Evolutionary conservation across 2,797 vertebrate genomes (phyloP).

Genomic region (Rhincodon typus): DNA sequence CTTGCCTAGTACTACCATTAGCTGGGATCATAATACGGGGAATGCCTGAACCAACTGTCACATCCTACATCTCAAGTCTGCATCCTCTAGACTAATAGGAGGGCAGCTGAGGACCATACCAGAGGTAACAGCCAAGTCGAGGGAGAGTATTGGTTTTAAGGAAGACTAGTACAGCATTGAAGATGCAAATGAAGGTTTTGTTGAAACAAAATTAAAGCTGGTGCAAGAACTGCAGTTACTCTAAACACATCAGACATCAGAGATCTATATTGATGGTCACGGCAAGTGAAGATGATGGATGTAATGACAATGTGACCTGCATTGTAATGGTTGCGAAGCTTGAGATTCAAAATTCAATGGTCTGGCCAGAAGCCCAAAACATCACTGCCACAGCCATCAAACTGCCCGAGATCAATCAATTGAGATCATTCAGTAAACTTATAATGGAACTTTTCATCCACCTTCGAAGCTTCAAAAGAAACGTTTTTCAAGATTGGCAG

Average conservation of each 20-base stretch:
- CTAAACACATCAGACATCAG: neutral
- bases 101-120: neutral
- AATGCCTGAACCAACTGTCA: neutral
- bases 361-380: neutral
- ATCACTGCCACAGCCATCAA: neutral
- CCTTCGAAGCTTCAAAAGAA: neutral
- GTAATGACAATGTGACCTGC: neutral
- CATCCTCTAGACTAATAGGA: neutral
- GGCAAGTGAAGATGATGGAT: slow-evolving; percentile 1
- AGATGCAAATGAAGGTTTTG: neutral
- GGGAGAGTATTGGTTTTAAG: neutral
- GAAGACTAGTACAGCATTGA: neutral
- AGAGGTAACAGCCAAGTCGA: neutral
- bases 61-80: neutral
- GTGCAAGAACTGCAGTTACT: neutral
- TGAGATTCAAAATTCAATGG: neutral
- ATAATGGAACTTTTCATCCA: slow-evolving; percentile 30
- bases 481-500: neutral
- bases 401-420: slow-evolving; percentile 24
- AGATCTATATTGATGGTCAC: neutral
- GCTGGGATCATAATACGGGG: neutral
- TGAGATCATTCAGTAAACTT: slow-evolving; percentile 21
- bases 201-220: neutral
- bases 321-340: neutral
- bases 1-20: no score